Evolutionary conservation across 2,888 invertebrate genomes (phyloP).

Genomic region (Luperina nickerlii): DNA sequence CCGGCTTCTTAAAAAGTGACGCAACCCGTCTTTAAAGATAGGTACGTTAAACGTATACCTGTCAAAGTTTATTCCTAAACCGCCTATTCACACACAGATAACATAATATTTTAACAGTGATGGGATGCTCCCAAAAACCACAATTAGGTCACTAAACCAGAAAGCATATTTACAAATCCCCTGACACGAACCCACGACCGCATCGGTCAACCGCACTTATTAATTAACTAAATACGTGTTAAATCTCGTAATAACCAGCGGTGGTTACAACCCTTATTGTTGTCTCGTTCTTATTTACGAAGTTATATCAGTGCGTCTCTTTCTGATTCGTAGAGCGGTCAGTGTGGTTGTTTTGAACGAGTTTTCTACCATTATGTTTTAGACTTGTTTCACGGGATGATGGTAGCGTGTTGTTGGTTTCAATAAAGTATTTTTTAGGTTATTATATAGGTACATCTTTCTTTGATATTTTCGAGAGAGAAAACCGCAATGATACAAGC

Average conservation of each 20-base stretch:
- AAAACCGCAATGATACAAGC: too few relatives aligned
- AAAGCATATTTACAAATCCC: constrained; percentile 86
- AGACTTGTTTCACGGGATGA: constrained; percentile 2
- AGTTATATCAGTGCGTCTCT: constrained; percentile 67
- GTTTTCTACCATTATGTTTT: constrained; percentile 21
- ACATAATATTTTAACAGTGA: constrained; percentile 61
- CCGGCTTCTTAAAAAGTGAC: neutral
- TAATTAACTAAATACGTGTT: constrained; percentile 90
- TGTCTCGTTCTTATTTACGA: constrained; percentile 77
- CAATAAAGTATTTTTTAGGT: neutral
- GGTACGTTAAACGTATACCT: constrained; percentile 17
- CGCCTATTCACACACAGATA: constrained; percentile 56
- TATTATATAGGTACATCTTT: neutral
- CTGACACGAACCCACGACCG: constrained; percentile 78
- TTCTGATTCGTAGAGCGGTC: constrained; percentile 71
- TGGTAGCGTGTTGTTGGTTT: constrained; percentile 5
- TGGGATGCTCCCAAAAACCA: constrained; percentile 72
- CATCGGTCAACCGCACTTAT: constrained; percentile 88
- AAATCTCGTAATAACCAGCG: constrained; percentile 89
- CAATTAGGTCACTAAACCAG: constrained; percentile 85
- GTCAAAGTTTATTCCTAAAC: constrained; percentile 47
- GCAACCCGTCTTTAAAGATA: neutral
- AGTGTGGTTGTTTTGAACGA: constrained; percentile 41
- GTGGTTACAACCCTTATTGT: constrained; percentile 81
- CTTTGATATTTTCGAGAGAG: neutral